These are phyloP conservation scores for Gavialis gangeticus DNA, from an alignment of 2,113 vertebrate species.

Conservation along the genomic window DNA sequence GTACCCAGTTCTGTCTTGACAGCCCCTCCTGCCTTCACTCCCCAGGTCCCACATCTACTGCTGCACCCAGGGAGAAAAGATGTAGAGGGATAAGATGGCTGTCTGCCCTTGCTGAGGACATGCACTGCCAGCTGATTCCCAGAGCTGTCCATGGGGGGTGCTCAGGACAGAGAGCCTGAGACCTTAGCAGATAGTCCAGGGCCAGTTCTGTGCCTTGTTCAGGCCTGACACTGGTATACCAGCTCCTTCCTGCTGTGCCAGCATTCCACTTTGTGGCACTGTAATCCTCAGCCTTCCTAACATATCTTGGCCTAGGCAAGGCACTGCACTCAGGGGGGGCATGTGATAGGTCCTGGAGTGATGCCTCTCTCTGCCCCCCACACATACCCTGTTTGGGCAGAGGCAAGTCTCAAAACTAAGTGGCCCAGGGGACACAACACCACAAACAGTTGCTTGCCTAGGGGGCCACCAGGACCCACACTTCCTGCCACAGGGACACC, in stretches of 20 bases:
- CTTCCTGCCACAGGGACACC: conserved; percentile 6
- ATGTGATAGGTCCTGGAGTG: neutral
- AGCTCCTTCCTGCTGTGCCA: no score
- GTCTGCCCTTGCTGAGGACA: neutral
- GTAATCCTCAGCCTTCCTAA: no score
- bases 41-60: neutral
- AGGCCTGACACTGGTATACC: no score
- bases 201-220: no score
- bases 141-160: no score
- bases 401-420: neutral
- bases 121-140: no score
- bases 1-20: neutral
- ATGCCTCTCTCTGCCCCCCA: neutral
- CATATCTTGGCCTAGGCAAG: no score
- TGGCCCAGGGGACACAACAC: neutral
- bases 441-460: neutral
- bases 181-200: no score
- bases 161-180: no score
- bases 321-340: no score
- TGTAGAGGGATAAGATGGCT: no score
- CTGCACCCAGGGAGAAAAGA: neutral
- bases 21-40: neutral
- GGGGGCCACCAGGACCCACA: neutral
- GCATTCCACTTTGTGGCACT: no score
- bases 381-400: neutral